Evolutionary conservation across 2,113 vertebrate species (phyloP), one percentile per base, ranked within the genome.

Genomic region (Brachyhypopomus occidentalis): DNA sequence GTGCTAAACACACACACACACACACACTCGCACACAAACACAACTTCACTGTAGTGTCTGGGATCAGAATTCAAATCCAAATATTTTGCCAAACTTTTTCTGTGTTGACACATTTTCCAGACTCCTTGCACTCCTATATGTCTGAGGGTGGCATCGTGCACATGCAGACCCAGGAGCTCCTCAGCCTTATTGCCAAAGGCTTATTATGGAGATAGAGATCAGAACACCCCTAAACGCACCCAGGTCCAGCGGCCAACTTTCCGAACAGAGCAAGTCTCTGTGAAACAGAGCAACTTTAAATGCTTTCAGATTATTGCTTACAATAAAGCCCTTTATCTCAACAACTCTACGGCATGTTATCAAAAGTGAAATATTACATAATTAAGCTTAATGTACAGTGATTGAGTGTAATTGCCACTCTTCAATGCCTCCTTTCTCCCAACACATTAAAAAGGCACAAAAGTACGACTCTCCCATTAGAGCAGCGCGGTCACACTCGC

Each of bases 351-450:
- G 73, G 71, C 77, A 34, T 78, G 69, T 83, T 80, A 82, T 75
- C 75, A 62, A 23, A 83, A 81, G 78, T 82, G 81, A 85, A 88
- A 88, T 84, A 84, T 87, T 81, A 84, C 84, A 84, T 85, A 84
- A 88, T 88, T 84, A 87, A 80, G 72, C 82, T 78, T 84, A 85
- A 87, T 87, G 38, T 76, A 56, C 62, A 72, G 79, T 59, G 73
- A 85, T 79, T 85, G 66, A 63, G 72, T 41, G 55, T 84, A 86
- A 87, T 84, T 85, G 45, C 73, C 48, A 84, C 75, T 75, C 56
- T 80, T 86, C 67, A 82, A 56, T 75, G 62, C 74, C 17, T 79
- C 12, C 27, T 17, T 79, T 79, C 71, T 87, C 45, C 25, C 71
- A 72, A 76, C 22, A 5, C 55, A 27, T 72, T 58, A 60, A 78